Base-by-base conservation (phyloP, 2,113 vertebrate species). In the Phalacrocorax brasilianus region DNA sequence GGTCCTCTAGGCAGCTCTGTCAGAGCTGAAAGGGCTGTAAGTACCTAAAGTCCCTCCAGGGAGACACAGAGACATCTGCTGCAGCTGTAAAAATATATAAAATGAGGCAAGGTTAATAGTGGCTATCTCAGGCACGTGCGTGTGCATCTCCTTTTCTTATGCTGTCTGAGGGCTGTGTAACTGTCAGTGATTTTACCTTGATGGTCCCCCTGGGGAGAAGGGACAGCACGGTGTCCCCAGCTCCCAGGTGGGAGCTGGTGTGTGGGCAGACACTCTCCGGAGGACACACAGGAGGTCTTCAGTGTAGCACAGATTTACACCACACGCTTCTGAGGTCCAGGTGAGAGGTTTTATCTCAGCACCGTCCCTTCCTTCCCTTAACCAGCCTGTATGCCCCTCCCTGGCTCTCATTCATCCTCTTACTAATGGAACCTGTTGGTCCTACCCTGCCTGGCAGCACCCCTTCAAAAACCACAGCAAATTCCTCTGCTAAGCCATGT, bases 61-160 rank as follows among this genome's bases (percentile, higher is more conserved):
- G 95, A 97, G 71, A 65, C 49, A 65, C 49, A 2, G 5, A 95
- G 81, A 75, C 74, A 95, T 88, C 93, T 88, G 89, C 17, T 4
- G 62, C 87, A 91, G 88, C 95, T 93, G 87, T 89, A 93, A 91
- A 89, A 93, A 88, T 79, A 88, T 50, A 82, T 76, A 91, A 95
- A 96, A 91, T 18, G n/a, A 93, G 66, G 77, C 62, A 68, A 91
- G 93, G 93, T 89, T 96, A 95, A 95, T 28, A 91, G 93, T 0
- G 3, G 91, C 85, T 89, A 93, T 91, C 84, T 68, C 13, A 32
- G 77, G 77, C 40, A n/a, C 22, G 33, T 56, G 52, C 0, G 2
- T 2, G 5, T 11, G 26, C 32, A 63, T 33, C 74, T 75, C 66
- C 52, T 71, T 47, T 74, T 47, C 85, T 91, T 80, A 7, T 20